Evolutionary conservation across 2,113 vertebrate genomes (phyloP).

Genomic region (Oryzias javanicus): DNA sequence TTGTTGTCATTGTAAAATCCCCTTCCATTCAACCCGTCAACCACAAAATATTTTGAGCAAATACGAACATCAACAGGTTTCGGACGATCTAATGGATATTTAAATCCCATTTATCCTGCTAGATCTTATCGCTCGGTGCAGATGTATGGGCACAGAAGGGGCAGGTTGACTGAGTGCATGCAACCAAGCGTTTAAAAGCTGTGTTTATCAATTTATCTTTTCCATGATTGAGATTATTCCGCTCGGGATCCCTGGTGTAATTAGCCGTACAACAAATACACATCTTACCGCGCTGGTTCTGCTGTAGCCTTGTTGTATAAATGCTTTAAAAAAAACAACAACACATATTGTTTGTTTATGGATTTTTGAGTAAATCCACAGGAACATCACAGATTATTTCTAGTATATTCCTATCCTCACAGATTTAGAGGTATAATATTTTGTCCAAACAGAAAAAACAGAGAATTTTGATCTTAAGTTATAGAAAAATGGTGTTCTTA

Average conservation of each 20-base stretch:
- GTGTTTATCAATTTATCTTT: conserved; percentile 50
- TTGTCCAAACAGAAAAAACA: too few relatives aligned
- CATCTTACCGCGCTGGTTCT: conserved; percentile 33
- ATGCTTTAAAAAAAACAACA: conserved; percentile 42
- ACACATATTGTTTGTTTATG: conserved; percentile 9
- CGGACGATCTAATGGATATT: conserved; percentile 9
- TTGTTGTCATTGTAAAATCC: too few relatives aligned
- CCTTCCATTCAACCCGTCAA: too few relatives aligned
- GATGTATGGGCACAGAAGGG: conserved; percentile 18
- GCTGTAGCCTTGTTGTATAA: conserved; percentile 38
- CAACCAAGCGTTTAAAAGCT: conserved; percentile 34
- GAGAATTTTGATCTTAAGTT: too few relatives aligned
- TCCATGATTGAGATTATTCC: conserved; percentile 60
- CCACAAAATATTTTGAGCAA: background rate
- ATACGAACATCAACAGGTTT: conserved; percentile 3
- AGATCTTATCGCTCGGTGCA: conserved; percentile 33
- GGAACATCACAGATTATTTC: too few relatives aligned
- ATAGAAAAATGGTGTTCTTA: too few relatives aligned
- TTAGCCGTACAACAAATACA: conserved; percentile 62
- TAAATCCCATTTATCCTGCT: conserved; percentile 32
- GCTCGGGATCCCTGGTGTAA: conserved; percentile 59
- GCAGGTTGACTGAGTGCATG: conserved; percentile 20
- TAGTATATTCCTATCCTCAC: too few relatives aligned
- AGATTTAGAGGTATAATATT: too few relatives aligned
- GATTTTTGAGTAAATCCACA: too few relatives aligned